Percentiles rank a stretch among this genome's conserved stretches.
These are phyloP conservation scores for Prionailurus bengalensis DNA, from an alignment of 2,113 vertebrate genomes.

Conservation along the genomic window DNA sequence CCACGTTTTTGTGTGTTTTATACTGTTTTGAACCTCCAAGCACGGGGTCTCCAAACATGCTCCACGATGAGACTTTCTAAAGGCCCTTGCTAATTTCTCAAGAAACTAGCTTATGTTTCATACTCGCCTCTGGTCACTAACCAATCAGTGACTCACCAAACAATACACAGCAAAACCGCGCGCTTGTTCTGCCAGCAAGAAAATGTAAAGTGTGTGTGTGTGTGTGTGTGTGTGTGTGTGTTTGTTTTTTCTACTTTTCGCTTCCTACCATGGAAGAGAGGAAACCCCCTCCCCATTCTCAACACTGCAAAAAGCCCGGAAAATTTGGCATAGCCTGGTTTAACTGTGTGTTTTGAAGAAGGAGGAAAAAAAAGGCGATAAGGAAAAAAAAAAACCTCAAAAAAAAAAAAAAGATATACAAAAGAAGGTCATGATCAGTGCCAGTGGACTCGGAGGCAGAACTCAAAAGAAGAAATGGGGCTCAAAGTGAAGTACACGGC, in stretches of 20 bases:
- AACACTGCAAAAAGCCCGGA: constrained; percentile 64
- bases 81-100: not conserved
- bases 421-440: constrained; percentile 65
- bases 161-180: not conserved
- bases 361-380: constrained; percentile 65
- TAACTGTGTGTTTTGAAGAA: constrained; percentile 74
- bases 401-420: not conserved
- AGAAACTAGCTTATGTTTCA: constrained; percentile 35
- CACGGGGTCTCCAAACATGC: not conserved
- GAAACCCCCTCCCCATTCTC: not conserved
- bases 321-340: constrained; percentile 69
- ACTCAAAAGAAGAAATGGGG: constrained; percentile 67
- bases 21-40: not conserved
- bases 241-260: constrained; percentile 6
- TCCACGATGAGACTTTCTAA: not conserved
- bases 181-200: constrained; percentile 78
- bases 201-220: constrained; percentile 60
- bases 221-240: not conserved
- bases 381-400: not conserved
- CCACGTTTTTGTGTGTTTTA: not conserved
- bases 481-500: constrained; percentile 72
- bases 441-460: constrained; percentile 53
- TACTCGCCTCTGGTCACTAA: not conserved
- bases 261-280: constrained; percentile 37
- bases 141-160: constrained; percentile 63